Base-by-base conservation (phyloP, 2,888 invertebrate species). In the Rapana venosa region DNA sequence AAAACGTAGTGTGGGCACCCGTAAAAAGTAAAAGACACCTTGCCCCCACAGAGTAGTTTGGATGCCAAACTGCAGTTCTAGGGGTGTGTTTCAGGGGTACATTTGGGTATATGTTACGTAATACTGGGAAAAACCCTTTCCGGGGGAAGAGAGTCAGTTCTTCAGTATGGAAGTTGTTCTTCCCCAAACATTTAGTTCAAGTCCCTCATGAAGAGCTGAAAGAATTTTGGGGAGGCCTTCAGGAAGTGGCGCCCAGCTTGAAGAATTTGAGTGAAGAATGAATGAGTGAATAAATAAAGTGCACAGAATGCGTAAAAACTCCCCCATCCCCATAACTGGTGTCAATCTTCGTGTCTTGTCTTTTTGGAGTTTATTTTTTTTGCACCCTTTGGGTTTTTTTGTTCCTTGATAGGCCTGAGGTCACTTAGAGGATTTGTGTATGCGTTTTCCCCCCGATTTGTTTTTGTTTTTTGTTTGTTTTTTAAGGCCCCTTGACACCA, bases 151-250 rank as follows among this genome's bases (percentile, higher is more conserved):
- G 96, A 97, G 98, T 94, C 99, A 99, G 95, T 99, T 99, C 96
- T 99, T 99, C 96, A 98, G 99, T 95, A 97, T 98, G 93, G 91
- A 97, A 98, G 96, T 97, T 99, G 94, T 99, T 98, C 96, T 99
- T 99, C 96, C 99, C 99, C 90, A n/a, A 98, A 98, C 91, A 98
- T 99, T 92, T 99, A 99, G 99, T n/a, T 99, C 87, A 99, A 99
- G 97, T 99, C 99, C 97, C 97, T 99, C 95, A 99, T 99, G 99
- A 99, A 99, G 96, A 98, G 99, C 91, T 99, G 99, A 97, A 99
- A 99, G 97, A 99, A 99, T 96, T 97, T n/a, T 99, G 99, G 96
- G 99, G 99, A 77, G 99, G 99, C 20, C 97, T 99, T 83, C 99
- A n/a, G 97, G 99, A 99, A 96, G 99, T 99, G 1, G 96, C 96